Conservation (phyloP, 1,140 invertebrate genomes). For the Pemphigus obesinymphae region DNA sequence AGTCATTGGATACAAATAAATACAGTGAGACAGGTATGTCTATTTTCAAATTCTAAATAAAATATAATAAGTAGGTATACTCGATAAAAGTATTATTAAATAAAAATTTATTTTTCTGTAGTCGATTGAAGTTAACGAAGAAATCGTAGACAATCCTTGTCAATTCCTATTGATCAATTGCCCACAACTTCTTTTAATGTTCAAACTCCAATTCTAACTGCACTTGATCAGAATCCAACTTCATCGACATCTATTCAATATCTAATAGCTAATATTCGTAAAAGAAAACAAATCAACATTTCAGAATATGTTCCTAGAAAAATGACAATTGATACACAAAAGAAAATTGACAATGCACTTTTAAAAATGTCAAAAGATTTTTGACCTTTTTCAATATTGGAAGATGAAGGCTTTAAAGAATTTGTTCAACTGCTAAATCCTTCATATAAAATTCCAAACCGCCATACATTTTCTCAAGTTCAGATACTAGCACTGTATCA, state of each 20-base stretch:
- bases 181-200: background rate
- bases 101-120: background rate
- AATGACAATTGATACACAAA: background rate
- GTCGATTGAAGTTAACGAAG: background rate
- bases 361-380: background rate
- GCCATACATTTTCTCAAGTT: background rate
- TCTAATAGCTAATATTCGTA: background rate
- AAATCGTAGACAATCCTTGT: background rate
- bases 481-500: background rate
- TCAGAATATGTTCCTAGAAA: background rate
- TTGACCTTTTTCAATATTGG: background rate
- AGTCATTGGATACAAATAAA: background rate
- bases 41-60: background rate
- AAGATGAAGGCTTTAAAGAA: constrained; percentile 11
- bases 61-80: background rate
- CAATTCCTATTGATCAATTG: background rate
- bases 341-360: background rate
- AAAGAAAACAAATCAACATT: background rate
- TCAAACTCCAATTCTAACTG: background rate
- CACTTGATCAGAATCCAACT: background rate
- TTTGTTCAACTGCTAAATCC: constrained; percentile 17
- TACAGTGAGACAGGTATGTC: background rate
- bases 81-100: too few relatives aligned
- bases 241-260: background rate
- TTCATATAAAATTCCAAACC: background rate